These are phyloP conservation scores for Perognathus longimembris DNA, from an alignment of 2,113 vertebrate genomes.

Conservation along the genomic window DNA sequence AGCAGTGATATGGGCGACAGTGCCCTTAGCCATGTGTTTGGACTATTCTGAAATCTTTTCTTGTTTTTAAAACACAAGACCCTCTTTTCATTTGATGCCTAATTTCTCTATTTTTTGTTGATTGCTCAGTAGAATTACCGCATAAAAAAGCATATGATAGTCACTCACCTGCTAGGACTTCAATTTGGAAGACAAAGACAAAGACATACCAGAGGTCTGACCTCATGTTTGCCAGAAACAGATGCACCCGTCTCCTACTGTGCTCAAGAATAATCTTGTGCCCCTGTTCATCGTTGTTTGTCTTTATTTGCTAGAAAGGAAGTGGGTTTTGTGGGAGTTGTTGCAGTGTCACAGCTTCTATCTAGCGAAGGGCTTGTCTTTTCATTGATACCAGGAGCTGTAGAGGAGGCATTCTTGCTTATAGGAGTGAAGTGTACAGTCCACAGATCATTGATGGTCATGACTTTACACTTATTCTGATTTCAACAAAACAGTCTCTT, in stretches of 20 bases:
- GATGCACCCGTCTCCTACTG: conserved; percentile 41
- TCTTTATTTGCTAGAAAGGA: conserved; percentile 80
- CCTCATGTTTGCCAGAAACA: conserved; percentile 85
- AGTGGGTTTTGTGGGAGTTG: conserved; percentile 83
- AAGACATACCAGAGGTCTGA: conserved; percentile 73
- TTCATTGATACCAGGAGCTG: neutral
- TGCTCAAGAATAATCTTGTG: conserved; percentile 42
- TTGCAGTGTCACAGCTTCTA: conserved; percentile 62
- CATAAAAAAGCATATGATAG: conserved; percentile 57
- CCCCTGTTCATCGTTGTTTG: conserved; percentile 54
- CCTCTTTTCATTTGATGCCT: neutral
- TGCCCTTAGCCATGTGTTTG: neutral
- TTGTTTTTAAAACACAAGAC: neutral
- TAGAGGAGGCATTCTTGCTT: neutral
- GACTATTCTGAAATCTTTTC: neutral
- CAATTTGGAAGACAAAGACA: conserved; percentile 81
- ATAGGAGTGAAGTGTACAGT: neutral
- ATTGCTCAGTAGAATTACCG: conserved; percentile 51
- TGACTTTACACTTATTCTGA: neutral
- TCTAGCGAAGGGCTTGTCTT: neutral
- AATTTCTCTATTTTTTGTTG: conserved; percentile 24
- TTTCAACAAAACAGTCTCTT: neutral
- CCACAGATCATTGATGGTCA: conserved; percentile 17
- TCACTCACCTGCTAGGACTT: conserved; percentile 84
- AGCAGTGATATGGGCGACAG: neutral